Conservation (phyloP, 2,888 invertebrate species). For the Tribolium freemani region DNA sequence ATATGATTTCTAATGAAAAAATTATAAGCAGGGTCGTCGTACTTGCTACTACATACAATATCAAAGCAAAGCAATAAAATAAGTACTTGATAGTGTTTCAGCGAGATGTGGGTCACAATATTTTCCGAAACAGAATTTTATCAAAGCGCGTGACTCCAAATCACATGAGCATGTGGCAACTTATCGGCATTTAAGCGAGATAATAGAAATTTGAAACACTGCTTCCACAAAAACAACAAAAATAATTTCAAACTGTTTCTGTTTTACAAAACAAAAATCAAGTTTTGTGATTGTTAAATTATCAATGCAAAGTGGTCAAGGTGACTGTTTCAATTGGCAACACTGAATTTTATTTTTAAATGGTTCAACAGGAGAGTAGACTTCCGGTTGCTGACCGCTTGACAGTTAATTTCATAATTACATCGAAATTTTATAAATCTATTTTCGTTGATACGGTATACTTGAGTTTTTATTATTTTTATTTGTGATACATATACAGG, state of each 20-base stretch:
- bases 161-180: not conserved
- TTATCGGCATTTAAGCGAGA: not conserved
- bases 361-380: too few species aligned
- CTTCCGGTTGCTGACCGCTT: too few species aligned
- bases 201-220: not conserved
- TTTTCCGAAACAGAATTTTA: not conserved
- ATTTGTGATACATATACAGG: too few species aligned
- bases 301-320: too few species aligned
- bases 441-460: too few species aligned
- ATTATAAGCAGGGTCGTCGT: not conserved
- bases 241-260: too few species aligned
- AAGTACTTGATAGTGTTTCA: not conserved
- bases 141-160: not conserved
- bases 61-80: not conserved
- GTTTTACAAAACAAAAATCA: not conserved
- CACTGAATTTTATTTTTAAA: too few species aligned
- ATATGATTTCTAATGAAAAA: not conserved
- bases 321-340: too few species aligned
- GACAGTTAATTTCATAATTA: too few species aligned
- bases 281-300: too few species aligned
- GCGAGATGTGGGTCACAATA: not conserved
- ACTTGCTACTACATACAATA: not conserved
- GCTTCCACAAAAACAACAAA: not conserved
- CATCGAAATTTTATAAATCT: too few species aligned
- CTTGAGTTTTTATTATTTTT: too few species aligned